phyloP scores from a whole-genome alignment of 2,797 vertebrate genomes.

The Taeniopygia guttata region DNA sequence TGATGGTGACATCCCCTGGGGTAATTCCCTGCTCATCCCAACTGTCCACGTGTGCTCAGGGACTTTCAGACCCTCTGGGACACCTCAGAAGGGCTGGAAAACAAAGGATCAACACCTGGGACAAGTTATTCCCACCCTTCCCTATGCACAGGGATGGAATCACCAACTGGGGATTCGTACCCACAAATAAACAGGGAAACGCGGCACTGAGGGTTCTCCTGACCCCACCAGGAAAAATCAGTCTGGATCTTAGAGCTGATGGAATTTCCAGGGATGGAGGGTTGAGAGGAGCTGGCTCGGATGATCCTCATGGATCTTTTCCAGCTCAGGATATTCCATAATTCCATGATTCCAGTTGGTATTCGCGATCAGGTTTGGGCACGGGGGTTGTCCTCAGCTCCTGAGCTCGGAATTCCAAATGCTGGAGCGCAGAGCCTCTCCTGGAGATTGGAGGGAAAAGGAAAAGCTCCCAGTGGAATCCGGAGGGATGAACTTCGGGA shows the following conservation, averaged over 20 bases:
- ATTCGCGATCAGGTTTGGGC: background rate
- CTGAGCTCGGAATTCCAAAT: background rate
- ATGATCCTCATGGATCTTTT: background rate
- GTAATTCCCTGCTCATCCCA: background rate
- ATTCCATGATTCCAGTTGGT: fast-evolving
- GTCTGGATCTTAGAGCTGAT: background rate
- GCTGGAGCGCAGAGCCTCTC: background rate
- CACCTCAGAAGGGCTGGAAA: fast-evolving
- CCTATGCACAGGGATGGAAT: fast-evolving
- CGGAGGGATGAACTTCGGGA: fast-evolving
- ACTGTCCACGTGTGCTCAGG: fast-evolving
- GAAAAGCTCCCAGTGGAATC: background rate
- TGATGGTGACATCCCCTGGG: fast-evolving
- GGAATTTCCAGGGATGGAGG: background rate
- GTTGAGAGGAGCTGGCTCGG: background rate
- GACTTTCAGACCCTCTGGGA: background rate
- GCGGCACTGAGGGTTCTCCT: background rate
- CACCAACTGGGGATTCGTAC: fast-evolving
- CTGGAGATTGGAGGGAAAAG: background rate
- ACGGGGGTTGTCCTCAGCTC: background rate
- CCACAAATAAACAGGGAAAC: fast-evolving
- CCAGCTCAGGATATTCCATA: background rate
- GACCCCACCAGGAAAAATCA: background rate
- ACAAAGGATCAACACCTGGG: background rate
- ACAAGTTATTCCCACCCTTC: background rate